A percentile compares a stretch with the other conserved stretches of the same genome.
Evolutionary conservation across 2,113 vertebrate genomes (phyloP).

Genomic region (Siniperca knerii): DNA sequence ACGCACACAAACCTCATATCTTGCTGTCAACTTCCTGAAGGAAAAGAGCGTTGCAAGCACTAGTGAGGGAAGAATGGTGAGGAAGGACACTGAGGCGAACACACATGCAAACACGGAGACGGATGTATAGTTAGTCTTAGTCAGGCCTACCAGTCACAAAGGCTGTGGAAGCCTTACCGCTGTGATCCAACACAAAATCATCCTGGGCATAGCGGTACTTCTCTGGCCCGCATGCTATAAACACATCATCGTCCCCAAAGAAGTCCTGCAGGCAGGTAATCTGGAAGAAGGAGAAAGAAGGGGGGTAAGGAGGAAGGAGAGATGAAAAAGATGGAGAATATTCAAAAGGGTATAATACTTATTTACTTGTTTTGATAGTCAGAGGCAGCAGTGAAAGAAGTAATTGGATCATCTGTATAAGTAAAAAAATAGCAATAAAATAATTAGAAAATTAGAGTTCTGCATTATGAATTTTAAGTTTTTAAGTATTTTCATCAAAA

Average conservation of each 20-base stretch:
- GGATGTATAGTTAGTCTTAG: slow-evolving; percentile 71
- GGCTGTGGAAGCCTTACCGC: slow-evolving; percentile 89
- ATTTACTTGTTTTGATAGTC: background rate
- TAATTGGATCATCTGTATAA: background rate
- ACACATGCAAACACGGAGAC: slow-evolving; percentile 14
- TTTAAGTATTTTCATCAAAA: background rate
- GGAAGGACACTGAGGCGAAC: slow-evolving; percentile 10
- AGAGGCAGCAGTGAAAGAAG: background rate
- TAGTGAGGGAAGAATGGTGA: background rate
- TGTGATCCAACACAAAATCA: slow-evolving; percentile 97
- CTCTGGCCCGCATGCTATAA: slow-evolving; percentile 96
- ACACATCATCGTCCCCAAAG: slow-evolving; percentile 98
- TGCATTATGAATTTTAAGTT: too few relatives aligned
- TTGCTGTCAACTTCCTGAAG: slow-evolving; percentile 37
- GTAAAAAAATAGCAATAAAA: background rate
- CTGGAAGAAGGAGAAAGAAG: slow-evolving; percentile 75
- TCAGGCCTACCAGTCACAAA: slow-evolving; percentile 82
- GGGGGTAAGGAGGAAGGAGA: background rate
- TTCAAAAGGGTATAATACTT: background rate
- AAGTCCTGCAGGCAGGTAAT: slow-evolving; percentile 96
- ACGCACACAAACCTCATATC: slow-evolving; percentile 15
- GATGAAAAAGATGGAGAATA: background rate
- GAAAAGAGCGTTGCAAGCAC: slow-evolving; percentile 27
- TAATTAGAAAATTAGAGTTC: too few relatives aligned
- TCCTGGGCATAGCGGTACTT: slow-evolving; percentile 97